A percentile compares a stretch with the other conserved stretches of the same genome.
Evolutionary conservation across 2,113 vertebrate genomes (phyloP).

Genomic region (Raphicerus campestris): DNA sequence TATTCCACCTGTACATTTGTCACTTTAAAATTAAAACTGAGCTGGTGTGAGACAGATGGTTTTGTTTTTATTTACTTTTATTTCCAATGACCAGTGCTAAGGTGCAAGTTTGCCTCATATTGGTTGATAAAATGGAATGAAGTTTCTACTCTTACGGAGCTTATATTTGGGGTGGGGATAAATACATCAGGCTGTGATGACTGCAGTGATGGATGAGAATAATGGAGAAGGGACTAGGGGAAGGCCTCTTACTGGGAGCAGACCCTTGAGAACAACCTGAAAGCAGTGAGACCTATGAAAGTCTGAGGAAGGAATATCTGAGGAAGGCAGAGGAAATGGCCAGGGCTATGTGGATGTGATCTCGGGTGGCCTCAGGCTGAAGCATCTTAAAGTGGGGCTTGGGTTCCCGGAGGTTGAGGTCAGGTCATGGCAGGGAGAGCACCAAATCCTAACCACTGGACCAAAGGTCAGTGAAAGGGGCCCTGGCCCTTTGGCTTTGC

Average conservation of each 20-base stretch:
- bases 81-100: too few species aligned
- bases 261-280: neutral
- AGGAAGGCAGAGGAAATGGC: neutral
- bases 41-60: constrained; percentile 20
- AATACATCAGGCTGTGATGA: too few species aligned
- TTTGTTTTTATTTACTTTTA: neutral
- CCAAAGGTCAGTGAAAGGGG: neutral
- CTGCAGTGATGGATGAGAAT: neutral
- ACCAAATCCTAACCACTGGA: neutral
- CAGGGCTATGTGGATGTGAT: neutral
- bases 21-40: constrained; percentile 53
- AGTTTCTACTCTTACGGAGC: neutral
- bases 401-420: neutral
- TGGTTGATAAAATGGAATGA: neutral
- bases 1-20: constrained; percentile 12
- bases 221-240: neutral
- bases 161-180: neutral
- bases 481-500: neutral
- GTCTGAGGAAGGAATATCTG: neutral
- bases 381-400: neutral
- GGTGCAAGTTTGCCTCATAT: neutral
- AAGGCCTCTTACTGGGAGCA: neutral
- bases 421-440: neutral
- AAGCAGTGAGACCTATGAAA: neutral
- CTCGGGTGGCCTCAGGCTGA: neutral